Evolutionary conservation across 2,113 vertebrate species (phyloP), one percentile per base, ranked within the genome.

Genomic region (Neogale vison): DNA sequence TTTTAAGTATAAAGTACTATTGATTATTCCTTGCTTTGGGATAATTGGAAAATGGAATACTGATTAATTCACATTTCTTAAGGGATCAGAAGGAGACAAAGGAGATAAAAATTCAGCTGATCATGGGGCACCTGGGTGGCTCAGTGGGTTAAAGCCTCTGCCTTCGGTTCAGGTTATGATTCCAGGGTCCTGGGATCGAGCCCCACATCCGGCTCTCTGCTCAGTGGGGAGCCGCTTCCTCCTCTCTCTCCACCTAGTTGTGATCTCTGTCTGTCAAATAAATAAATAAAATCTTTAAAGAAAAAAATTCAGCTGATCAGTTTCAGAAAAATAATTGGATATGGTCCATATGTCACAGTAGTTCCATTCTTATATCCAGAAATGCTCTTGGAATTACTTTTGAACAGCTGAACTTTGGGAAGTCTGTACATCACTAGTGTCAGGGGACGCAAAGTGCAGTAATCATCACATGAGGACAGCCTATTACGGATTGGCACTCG

Each of bases 331-430:
- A 83, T 94, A 77, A 86, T 97, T 61, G 94, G 94, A 97, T 96
- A 97, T 93, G 59, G 88, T 80, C 82, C 82, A 86, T 76, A 90
- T 96, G 96, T 96, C 97, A 95, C 88, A 97, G 86, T 95, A 98
- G 97, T 97, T 98, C 96, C 45, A 72, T 95, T 98, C 88, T n/a
- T 91, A 42, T 98, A 98, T 96, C 97, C 98, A 98, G 97, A 98
- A 98, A 88, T 93, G 92, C 93, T 98, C 95, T 97, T 97, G 61
- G 92, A 98, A 98, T 97, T 94, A 95, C 91, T 52, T 97, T 95
- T 97, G 96, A 98, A 98, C 95, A 90, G 94, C 88, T 96, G 80
- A 97, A 93, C 97, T 98, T 97, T 79, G 83, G 91, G 97, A 98
- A 98, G 95, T 96, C 97, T 97, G 97, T 89, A 94, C 47, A 94